A percentile compares a stretch with the other conserved stretches of the same genome.
These are phyloP conservation scores for Osmoderma eremita DNA, from an alignment of 2,888 invertebrate species.

Conservation along the genomic window DNA sequence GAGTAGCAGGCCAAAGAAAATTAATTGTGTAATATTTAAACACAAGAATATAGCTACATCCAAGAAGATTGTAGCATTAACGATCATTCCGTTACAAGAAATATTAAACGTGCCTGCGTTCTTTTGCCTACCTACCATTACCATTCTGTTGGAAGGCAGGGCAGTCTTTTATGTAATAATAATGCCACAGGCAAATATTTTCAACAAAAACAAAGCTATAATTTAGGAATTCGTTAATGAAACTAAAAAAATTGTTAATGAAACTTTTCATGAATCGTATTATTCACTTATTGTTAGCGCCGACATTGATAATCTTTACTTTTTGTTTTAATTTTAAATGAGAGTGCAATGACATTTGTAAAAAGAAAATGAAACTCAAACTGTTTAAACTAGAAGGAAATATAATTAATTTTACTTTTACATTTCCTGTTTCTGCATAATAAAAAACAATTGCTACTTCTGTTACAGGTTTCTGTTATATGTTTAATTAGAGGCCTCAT, in stretches of 20 bases:
- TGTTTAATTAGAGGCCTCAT: constrained; percentile 1
- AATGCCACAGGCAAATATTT: too few species aligned
- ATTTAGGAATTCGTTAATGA: too few species aligned
- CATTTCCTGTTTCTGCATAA: background rate
- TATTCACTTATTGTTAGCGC: too few species aligned
- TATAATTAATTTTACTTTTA: background rate
- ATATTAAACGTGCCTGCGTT: constrained; percentile 15
- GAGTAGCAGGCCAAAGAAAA: constrained; percentile 4
- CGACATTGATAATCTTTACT: too few species aligned
- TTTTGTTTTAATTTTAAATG: too few species aligned
- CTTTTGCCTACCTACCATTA: too few species aligned
- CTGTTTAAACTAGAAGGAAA: background rate
- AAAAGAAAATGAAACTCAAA: background rate
- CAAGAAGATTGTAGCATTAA: constrained; percentile 15
- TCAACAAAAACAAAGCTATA: too few species aligned
- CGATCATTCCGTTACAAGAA: constrained; percentile 8
- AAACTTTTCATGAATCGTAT: too few species aligned
- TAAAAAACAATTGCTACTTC: background rate
- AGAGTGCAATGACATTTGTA: too few species aligned
- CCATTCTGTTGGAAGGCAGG: too few species aligned
- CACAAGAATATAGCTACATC: constrained; percentile 1
- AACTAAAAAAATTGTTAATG: too few species aligned
- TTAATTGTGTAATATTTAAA: constrained; percentile 17
- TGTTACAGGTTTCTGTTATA: background rate
- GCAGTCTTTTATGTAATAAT: too few species aligned